phyloP scores from a whole-genome alignment of 2,888 invertebrate genomes.

The Drosophila phalerata region DNA sequence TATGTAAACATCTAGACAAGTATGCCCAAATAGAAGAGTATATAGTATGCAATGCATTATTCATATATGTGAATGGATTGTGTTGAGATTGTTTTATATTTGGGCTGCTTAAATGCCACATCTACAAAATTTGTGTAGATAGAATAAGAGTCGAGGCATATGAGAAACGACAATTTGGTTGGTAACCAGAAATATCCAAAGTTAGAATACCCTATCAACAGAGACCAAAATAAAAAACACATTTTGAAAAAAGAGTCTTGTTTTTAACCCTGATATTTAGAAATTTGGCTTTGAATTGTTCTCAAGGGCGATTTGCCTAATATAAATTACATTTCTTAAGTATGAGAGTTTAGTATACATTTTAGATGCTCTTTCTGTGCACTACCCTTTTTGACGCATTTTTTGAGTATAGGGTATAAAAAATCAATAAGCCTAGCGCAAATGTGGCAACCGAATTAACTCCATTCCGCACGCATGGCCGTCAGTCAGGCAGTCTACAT shows the following conservation, averaged over 20 bases:
- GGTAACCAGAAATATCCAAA: background rate
- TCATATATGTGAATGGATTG: constrained; percentile 30
- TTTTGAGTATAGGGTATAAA: constrained; percentile 37
- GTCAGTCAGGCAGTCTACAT: background rate
- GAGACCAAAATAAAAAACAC: too few species aligned
- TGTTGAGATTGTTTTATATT: constrained; percentile 30
- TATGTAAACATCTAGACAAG: background rate
- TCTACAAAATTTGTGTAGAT: constrained; percentile 15
- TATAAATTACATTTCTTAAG: too few species aligned
- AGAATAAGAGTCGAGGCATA: constrained; percentile 20
- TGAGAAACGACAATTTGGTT: background rate
- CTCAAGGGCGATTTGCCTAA: too few species aligned
- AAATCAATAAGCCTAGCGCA: constrained; percentile 67
- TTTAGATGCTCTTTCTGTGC: background rate
- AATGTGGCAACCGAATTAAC: constrained; percentile 69
- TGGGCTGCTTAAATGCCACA: constrained; percentile 38
- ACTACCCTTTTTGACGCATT: background rate
- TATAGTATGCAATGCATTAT: constrained; percentile 2
- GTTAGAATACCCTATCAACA: too few species aligned
- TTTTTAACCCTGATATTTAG: too few species aligned
- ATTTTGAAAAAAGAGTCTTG: too few species aligned
- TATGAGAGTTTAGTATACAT: too few species aligned
- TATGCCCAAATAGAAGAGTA: background rate
- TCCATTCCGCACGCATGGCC: constrained; percentile 68
- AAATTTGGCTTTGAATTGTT: too few species aligned